Evolutionary conservation across 1,140 invertebrate genomes (phyloP).

Genomic region (Teleogryllus occipitalis): DNA sequence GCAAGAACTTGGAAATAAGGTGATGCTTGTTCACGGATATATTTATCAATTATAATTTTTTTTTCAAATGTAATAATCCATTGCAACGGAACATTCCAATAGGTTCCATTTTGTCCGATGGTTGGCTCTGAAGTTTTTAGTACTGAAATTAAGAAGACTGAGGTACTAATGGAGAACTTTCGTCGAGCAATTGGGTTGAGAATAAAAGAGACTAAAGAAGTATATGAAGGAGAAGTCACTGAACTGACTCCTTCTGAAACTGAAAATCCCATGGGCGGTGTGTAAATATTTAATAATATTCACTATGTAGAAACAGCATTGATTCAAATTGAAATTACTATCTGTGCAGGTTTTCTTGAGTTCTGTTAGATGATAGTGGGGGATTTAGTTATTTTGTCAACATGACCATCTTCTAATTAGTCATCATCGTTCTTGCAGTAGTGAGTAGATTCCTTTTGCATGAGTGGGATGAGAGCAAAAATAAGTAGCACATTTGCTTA

Average conservation of each 20-base stretch:
- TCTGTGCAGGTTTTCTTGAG: too few relatives aligned
- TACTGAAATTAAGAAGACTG: conserved; percentile 99
- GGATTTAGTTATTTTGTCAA: too few relatives aligned
- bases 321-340: too few relatives aligned
- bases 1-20: conserved; percentile 95
- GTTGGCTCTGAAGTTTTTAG: conserved; percentile 99
- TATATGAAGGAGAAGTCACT: conserved; percentile 99
- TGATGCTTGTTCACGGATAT: conserved; percentile 22
- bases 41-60: too few relatives aligned
- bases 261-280: conserved; percentile 92
- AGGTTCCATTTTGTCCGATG: conserved; percentile 97
- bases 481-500: too few relatives aligned
- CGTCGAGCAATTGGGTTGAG: conserved; percentile 89
- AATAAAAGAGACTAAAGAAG: conserved; percentile 97
- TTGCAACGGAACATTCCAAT: neutral
- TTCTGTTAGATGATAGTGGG: too few relatives aligned
- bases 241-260: conserved; percentile 96
- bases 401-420: too few relatives aligned
- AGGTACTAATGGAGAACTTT: conserved; percentile 99
- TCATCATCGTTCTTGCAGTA: too few relatives aligned
- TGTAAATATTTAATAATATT: conserved; percentile 24
- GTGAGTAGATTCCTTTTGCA: too few relatives aligned
- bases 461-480: too few relatives aligned
- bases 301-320: too few relatives aligned
- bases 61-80: too few relatives aligned